Percentiles rank a stretch among this genome's conserved stretches.
These are phyloP conservation scores for Tenthredo notha DNA, from an alignment of 2,888 invertebrate species.

Conservation along the genomic window DNA sequence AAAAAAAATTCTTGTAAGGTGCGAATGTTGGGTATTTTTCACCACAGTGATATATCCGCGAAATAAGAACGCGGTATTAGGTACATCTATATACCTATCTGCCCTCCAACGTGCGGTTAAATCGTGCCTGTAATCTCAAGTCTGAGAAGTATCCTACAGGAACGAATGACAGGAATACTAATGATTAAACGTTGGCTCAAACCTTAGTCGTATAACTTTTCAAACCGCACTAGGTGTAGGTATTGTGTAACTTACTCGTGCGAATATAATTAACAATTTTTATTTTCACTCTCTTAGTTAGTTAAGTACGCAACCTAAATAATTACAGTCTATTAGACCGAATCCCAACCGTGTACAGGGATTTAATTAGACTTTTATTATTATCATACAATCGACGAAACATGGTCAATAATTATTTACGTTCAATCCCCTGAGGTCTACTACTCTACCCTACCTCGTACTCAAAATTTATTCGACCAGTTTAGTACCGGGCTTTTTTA, in stretches of 20 bases:
- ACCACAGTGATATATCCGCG: not conserved
- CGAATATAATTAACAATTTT: not conserved
- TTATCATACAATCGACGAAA: not conserved
- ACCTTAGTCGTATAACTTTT: not conserved
- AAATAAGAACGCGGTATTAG: not conserved
- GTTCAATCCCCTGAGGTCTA: not conserved
- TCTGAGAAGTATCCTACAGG: constrained; percentile 4
- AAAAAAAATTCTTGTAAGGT: not conserved
- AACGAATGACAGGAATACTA: constrained; percentile 15
- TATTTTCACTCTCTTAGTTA: not conserved
- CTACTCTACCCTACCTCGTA: too few relatives aligned
- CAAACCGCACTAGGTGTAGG: not conserved
- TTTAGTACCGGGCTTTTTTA: not conserved
- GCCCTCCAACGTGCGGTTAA: not conserved
- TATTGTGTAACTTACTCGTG: not conserved
- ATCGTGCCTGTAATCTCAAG: constrained; percentile 38
- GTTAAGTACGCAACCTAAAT: constrained; percentile 59
- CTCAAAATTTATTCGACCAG: not conserved
- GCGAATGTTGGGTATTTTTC: not conserved
- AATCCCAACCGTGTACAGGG: constrained; percentile 52
- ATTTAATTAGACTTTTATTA: constrained; percentile 33
- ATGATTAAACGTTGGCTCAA: not conserved
- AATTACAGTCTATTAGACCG: constrained; percentile 60
- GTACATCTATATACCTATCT: not conserved
- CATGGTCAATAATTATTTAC: not conserved